phyloP scores from a whole-genome alignment of 1,140 invertebrate species.

The Notospermus geniculatus region DNA sequence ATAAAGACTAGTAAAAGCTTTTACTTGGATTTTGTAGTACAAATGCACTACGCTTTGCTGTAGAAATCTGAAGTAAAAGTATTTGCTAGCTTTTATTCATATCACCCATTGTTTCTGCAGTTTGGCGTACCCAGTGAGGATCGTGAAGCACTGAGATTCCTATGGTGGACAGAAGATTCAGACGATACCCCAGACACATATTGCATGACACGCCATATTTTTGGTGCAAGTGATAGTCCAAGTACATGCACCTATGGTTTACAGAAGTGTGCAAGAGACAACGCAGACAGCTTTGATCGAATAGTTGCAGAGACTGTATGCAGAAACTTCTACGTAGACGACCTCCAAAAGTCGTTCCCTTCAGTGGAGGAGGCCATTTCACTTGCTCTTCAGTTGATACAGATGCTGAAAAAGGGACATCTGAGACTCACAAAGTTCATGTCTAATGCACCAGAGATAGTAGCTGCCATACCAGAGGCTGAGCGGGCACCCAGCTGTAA shows the following conservation, averaged over 20 bases:
- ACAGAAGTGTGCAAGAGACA: slow-evolving; percentile 17
- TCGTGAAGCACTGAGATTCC: slow-evolving; percentile 19
- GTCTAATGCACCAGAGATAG: slow-evolving; percentile 9
- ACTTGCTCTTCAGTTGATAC: slow-evolving; percentile 3
- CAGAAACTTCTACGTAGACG: slow-evolving; percentile 27
- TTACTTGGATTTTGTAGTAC: too few species aligned
- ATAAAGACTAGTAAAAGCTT: too few species aligned
- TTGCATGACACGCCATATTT: slow-evolving; percentile 27
- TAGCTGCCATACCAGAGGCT: slow-evolving; percentile 11
- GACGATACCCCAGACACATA: slow-evolving; percentile 15
- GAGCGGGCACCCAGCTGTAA: slow-evolving; percentile 8
- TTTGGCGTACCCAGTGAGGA: slow-evolving; percentile 18
- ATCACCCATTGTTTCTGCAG: slow-evolving; percentile 34
- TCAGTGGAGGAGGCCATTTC: slow-evolving; percentile 11
- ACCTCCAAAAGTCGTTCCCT: slow-evolving; percentile 15
- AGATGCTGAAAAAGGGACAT: slow-evolving; percentile 9
- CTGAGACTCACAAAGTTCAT: slow-evolving; percentile 20
- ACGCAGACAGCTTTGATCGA: neutral
- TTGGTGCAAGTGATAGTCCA: slow-evolving; percentile 26
- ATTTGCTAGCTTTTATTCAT: too few species aligned
- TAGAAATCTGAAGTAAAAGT: too few species aligned
- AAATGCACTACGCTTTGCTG: too few species aligned
- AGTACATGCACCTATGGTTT: slow-evolving; percentile 22
- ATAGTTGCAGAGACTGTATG: slow-evolving; percentile 7
- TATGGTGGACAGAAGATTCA: slow-evolving; percentile 26